phyloP scores from a whole-genome alignment of 2,113 vertebrate genomes.

The Notechis scutatus region DNA sequence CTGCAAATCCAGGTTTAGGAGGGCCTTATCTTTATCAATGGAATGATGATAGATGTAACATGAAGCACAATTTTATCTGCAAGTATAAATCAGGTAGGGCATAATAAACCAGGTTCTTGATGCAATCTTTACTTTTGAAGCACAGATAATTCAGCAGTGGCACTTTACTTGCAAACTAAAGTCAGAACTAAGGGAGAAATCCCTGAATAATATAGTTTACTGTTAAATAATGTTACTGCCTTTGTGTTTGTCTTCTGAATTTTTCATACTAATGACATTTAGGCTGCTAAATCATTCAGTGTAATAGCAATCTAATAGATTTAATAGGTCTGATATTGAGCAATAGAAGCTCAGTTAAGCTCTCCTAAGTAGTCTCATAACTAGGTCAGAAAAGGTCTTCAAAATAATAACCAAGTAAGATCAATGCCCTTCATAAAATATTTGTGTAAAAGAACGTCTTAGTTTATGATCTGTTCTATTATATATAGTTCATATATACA shows the following conservation, averaged over 20 bases:
- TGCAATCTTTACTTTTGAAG: background rate
- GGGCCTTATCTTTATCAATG: slow-evolving; percentile 94
- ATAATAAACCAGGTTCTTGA: background rate
- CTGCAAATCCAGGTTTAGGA: slow-evolving; percentile 85
- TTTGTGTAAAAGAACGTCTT: background rate
- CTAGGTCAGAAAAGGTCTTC: background rate
- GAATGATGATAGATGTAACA: slow-evolving; percentile 98
- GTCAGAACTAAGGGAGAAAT: background rate
- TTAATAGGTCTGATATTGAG: background rate
- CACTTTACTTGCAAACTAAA: background rate
- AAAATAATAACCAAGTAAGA: background rate
- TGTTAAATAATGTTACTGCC: background rate
- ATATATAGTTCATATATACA: background rate
- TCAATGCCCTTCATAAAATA: background rate
- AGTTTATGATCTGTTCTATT: background rate
- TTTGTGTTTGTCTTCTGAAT: background rate
- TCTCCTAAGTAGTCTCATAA: background rate
- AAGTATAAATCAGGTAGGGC: slow-evolving; percentile 86
- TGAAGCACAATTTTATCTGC: slow-evolving; percentile 99
- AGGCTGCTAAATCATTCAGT: background rate
- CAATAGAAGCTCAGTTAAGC: background rate
- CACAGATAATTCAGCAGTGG: background rate
- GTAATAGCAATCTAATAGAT: background rate
- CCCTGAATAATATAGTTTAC: background rate
- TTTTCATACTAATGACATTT: background rate